These are phyloP conservation scores for Mus pahari DNA, from an alignment of 2,113 vertebrate genomes.

Conservation along the genomic window DNA sequence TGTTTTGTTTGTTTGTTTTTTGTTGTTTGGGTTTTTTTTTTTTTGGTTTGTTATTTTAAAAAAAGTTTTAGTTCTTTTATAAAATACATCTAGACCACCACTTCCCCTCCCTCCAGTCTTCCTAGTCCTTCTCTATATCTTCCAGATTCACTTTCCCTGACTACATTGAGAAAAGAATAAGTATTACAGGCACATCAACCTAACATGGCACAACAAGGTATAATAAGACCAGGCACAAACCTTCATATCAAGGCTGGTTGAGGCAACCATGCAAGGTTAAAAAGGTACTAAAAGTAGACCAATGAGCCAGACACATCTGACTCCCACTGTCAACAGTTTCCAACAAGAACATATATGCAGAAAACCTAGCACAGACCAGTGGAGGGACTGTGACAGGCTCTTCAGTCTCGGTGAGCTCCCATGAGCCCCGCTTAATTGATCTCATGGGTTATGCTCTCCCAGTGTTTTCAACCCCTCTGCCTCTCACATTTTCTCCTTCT, in stretches of 20 bases:
- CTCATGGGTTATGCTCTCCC: neutral
- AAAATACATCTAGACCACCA: neutral
- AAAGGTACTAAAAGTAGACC: neutral
- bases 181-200: neutral
- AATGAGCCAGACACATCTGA: neutral
- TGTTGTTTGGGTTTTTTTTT: too few relatives aligned
- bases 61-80: neutral
- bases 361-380: neutral
- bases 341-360: neutral
- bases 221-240: neutral
- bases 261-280: neutral
- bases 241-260: neutral
- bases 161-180: neutral
- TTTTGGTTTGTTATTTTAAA: neutral
- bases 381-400: fast-evolving
- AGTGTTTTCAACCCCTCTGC: neutral
- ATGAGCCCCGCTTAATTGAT: neutral
- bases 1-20: too few relatives aligned
- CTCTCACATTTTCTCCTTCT: neutral
- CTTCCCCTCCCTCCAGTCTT: neutral
- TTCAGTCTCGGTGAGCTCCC: neutral
- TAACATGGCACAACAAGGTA: neutral
- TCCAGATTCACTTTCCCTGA: neutral
- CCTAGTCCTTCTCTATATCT: neutral
- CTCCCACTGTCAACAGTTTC: neutral